Percentiles rank a stretch among this genome's conserved stretches.
phyloP scores from a whole-genome alignment of 2,797 vertebrate genomes.

The Poecilia wingei region DNA sequence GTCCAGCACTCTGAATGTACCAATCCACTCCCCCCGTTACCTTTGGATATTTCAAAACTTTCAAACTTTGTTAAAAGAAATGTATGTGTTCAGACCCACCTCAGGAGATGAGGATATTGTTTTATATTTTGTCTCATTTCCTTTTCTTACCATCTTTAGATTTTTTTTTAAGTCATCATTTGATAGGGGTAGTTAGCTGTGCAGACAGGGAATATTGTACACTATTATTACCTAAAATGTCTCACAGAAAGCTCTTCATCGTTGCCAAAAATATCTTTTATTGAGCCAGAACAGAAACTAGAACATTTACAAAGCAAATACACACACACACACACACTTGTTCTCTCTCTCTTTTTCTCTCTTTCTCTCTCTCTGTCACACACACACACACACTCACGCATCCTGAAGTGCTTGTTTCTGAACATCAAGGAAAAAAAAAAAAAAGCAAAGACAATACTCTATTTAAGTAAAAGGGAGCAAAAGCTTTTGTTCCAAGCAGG shows the following conservation, averaged over 20 bases:
- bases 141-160: constrained; percentile 62
- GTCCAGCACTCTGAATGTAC: constrained; percentile 83
- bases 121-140: constrained; percentile 68
- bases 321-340: constrained; percentile 24
- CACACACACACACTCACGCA: constrained; percentile 33
- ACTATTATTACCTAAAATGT: constrained; percentile 74
- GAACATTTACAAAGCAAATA: constrained; percentile 68
- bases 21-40: constrained; percentile 66
- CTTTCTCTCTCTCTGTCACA: constrained; percentile 16
- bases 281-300: constrained; percentile 84
- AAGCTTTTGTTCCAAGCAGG: constrained; percentile 71
- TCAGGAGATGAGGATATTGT: constrained; percentile 67
- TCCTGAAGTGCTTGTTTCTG: constrained; percentile 82
- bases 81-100: constrained; percentile 65
- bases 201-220: constrained; percentile 72
- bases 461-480: constrained; percentile 67
- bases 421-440: constrained; percentile 60
- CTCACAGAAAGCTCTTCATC: constrained; percentile 79
- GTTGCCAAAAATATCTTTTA: constrained; percentile 86
- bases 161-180: constrained; percentile 67
- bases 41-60: constrained; percentile 70
- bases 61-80: constrained; percentile 66
- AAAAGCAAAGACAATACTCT: constrained; percentile 69
- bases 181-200: constrained; percentile 73
- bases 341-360: background rate